phyloP scores from a whole-genome alignment of 2,113 vertebrate species.

The Pluvianellus socialis region DNA sequence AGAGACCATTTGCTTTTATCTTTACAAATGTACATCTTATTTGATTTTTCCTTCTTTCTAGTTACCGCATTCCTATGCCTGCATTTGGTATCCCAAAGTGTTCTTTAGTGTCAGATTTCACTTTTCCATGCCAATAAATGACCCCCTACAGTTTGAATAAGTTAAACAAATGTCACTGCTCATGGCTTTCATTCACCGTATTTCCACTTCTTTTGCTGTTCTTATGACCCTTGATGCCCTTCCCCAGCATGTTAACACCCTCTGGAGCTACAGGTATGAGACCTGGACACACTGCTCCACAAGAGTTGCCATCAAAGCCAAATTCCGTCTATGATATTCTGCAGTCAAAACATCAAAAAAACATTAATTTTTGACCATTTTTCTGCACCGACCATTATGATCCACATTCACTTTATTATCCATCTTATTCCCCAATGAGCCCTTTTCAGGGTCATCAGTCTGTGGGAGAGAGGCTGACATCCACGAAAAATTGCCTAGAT shows the following conservation, averaged over 20 bases:
- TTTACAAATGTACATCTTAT: not conserved
- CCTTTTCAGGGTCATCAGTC: not conserved
- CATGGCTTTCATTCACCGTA: not conserved
- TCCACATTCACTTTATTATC: not conserved
- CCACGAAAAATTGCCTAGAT: not conserved
- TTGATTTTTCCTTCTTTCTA: not conserved
- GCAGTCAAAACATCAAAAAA: not conserved
- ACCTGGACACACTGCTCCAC: not conserved
- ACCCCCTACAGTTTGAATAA: not conserved
- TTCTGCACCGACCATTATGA: not conserved
- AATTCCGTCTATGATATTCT: not conserved
- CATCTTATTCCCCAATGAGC: not conserved
- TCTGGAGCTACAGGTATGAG: not conserved
- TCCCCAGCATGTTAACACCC: not conserved
- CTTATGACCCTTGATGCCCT: not conserved
- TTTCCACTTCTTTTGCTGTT: not conserved
- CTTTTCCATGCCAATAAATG: not conserved
- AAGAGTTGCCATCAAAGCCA: not conserved
- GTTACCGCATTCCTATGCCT: not conserved
- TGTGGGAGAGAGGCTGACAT: not conserved
- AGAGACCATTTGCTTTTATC: not conserved
- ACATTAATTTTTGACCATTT: not conserved
- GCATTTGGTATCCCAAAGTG: not conserved
- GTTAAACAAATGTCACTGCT: not conserved
- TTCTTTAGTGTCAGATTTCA: not conserved